Conservation (phyloP, 2,113 vertebrate species). For the Labrus mixtus region DNA sequence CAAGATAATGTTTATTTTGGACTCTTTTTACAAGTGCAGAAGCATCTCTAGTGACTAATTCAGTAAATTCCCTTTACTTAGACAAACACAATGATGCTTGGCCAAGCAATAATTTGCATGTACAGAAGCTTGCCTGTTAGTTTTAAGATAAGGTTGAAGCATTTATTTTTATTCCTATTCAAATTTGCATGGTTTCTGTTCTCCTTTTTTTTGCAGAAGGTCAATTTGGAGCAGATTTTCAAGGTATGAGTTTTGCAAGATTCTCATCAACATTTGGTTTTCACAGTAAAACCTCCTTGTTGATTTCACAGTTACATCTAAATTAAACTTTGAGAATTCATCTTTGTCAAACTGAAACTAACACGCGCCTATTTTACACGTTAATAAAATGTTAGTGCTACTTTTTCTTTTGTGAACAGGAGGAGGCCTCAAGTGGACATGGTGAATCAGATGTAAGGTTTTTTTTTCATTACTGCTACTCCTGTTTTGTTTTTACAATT, state of each 20-base stretch:
- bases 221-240: conserved; percentile 44
- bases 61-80: neutral
- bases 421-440: conserved; percentile 28
- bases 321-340: neutral
- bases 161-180: conserved; percentile 14
- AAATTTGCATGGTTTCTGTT: conserved; percentile 56
- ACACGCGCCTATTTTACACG: neutral
- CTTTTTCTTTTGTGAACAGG: neutral
- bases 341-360: neutral
- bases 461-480: too few relatives aligned
- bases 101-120: too few relatives aligned
- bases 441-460: conserved; percentile 12
- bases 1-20: conserved; percentile 4
- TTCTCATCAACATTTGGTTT: neutral
- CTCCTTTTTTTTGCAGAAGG: conserved; percentile 13
- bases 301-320: conserved; percentile 1
- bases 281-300: neutral
- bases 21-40: neutral
- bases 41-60: too few relatives aligned
- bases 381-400: neutral
- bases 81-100: too few relatives aligned
- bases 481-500: too few relatives aligned
- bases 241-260: neutral
- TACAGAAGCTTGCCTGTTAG: neutral
- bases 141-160: neutral